Conservation (phyloP, 2,888 invertebrate genomes). For the Anticlea derivata region DNA sequence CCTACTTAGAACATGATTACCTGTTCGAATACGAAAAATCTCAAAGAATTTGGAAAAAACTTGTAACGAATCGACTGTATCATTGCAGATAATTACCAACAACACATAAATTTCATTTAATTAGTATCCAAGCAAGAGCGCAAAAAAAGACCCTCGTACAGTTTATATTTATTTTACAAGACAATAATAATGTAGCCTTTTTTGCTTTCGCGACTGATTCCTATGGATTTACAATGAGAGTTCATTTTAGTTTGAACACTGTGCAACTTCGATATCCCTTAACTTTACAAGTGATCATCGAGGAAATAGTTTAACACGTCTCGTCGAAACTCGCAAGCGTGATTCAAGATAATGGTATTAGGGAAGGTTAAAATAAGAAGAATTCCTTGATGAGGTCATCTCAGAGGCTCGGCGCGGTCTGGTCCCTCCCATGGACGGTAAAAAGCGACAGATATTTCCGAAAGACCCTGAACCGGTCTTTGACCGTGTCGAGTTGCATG, state of each 20-base stretch:
- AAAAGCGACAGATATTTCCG: slow-evolving; percentile 68
- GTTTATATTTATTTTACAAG: slow-evolving; percentile 4
- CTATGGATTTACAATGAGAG: neutral
- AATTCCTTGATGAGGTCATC: slow-evolving; percentile 72
- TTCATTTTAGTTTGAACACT: slow-evolving; percentile 8
- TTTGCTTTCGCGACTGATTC: slow-evolving; percentile 1
- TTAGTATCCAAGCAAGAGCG: slow-evolving; percentile 42
- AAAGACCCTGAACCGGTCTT: slow-evolving; percentile 78
- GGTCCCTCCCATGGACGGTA: slow-evolving; percentile 47
- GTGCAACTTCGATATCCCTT: too few species aligned
- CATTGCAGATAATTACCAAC: slow-evolving; percentile 23
- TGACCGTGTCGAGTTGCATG: slow-evolving; percentile 63
- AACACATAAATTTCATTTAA: slow-evolving; percentile 45
- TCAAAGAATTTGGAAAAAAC: slow-evolving; percentile 21
- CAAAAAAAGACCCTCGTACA: slow-evolving; percentile 29
- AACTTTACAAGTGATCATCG: neutral
- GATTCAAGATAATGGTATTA: slow-evolving; percentile 41
- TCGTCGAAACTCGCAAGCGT: slow-evolving; percentile 9
- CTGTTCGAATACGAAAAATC: slow-evolving; percentile 10
- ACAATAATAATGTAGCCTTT: neutral
- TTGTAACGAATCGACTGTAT: slow-evolving; percentile 19
- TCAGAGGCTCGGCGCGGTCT: slow-evolving; percentile 41
- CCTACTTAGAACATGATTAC: slow-evolving; percentile 7
- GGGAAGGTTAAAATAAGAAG: slow-evolving; percentile 46
- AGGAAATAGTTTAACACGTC: slow-evolving; percentile 2